Base-by-base conservation (phyloP, 2,113 vertebrate species). In the Campylomormyrus numenius region DNA sequence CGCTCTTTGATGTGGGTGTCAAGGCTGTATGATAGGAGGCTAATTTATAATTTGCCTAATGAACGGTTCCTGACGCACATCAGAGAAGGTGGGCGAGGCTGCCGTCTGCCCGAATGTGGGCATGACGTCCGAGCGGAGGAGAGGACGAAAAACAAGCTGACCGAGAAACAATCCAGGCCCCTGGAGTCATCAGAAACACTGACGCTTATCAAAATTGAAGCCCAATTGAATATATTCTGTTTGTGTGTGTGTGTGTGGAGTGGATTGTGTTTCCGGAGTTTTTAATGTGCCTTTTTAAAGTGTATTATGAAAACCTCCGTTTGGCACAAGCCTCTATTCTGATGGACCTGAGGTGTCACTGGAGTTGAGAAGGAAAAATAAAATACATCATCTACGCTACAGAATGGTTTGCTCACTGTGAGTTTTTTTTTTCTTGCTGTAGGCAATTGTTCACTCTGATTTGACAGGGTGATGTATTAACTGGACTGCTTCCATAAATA, bases 391-490 rank as follows among this genome's bases (percentile, higher is more conserved):
- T 66, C 17, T 6, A 11, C 6, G 3, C 8, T 58, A 35, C 56
- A 46, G 11, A 88, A 66, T 35, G 42, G 53, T 45, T 88, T 42
- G 56, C 87, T 88, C 9, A 66, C 35, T n/a, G 87, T 5, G 4
- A 27, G 2, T 58, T 9, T 84, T 46, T 48, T 48, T 24, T 7
- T 24, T n/a, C 87, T 62, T 45, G 56, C 87, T 88, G 87, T 88
- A 88, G 56, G 56, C 39, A 66, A 1, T 11, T 88, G 9, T 88
- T 21, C 52, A 88, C 27, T 24, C 35, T 62, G 56, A 56, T 56
- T 62, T 88, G 56, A 88, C 87, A 88, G 87, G 39, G 53, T 62
- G 87, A 46, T 88, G 42, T n/a, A 45, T 88, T 46, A 88, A 87
- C 86, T 39, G 49, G 58, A 62, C 52, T 21, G 53, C 15, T 88